phyloP scores from a whole-genome alignment of 1,140 invertebrate species.

The Lasioglossum albipes region DNA sequence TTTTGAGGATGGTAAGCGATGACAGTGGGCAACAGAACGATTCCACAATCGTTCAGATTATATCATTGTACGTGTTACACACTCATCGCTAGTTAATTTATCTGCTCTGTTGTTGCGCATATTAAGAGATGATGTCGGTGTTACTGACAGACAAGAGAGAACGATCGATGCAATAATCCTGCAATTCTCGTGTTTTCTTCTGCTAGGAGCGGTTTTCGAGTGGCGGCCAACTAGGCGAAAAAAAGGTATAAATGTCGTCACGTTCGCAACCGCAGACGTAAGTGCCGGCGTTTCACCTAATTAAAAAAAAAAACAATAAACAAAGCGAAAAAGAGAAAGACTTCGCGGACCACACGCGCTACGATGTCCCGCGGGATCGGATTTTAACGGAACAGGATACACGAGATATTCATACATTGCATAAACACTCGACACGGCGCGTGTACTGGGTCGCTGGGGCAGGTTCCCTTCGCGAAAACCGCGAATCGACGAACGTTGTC shows the following conservation, averaged over 20 bases:
- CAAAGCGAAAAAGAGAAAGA: neutral
- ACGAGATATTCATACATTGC: conserved; percentile 36
- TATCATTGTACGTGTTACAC: conserved; percentile 14
- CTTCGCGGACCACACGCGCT: too few species aligned
- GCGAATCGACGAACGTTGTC: too few species aligned
- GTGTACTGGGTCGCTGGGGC: too few species aligned
- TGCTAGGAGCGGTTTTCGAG: conserved; percentile 55
- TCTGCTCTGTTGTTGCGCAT: conserved; percentile 26
- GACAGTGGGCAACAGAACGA: too few species aligned
- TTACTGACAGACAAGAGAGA: neutral
- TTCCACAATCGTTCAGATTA: conserved; percentile 11
- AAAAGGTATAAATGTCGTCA: conserved; percentile 60
- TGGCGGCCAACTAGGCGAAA: conserved; percentile 55
- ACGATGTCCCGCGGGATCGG: neutral
- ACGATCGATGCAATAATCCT: conserved; percentile 53
- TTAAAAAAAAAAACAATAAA: too few species aligned
- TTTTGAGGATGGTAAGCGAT: too few species aligned
- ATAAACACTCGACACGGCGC: conserved; percentile 37
- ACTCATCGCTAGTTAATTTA: conserved; percentile 32
- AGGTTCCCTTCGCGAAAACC: too few species aligned
- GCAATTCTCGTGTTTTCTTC: conserved; percentile 59
- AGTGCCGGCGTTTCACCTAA: conserved; percentile 12
- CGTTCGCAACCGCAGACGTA: conserved; percentile 43
- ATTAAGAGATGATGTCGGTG: conserved; percentile 40
- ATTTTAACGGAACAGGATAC: neutral